Percentiles rank a stretch among this genome's conserved stretches.
Conservation (phyloP, 2,888 invertebrate species). For the Hypomecis punctinalis region DNA sequence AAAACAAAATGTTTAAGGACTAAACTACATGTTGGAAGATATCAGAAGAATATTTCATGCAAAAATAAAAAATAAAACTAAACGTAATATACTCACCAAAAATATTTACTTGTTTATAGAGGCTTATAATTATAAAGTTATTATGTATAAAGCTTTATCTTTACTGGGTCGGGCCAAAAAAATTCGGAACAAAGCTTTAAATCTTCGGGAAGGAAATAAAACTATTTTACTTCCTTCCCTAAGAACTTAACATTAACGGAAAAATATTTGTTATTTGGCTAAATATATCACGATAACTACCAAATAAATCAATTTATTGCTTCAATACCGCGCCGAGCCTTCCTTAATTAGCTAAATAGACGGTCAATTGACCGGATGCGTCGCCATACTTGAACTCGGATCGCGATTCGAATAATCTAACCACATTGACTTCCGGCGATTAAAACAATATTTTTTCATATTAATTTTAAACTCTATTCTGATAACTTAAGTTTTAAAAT, state of each 20-base stretch:
- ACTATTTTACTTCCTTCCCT: conserved; percentile 4
- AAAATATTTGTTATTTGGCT: conserved; percentile 22
- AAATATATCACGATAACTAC: conserved; percentile 28
- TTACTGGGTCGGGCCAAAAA: no score
- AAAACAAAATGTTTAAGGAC: no score
- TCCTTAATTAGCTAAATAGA: conserved; percentile 53
- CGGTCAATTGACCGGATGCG: conserved; percentile 60
- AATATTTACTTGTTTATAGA: no score
- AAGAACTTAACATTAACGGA: conserved; percentile 9
- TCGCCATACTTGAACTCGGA: conserved; percentile 71
- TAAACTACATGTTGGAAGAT: no score
- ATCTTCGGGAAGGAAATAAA: background rate
- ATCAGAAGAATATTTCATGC: no score
- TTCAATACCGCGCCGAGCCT: conserved; percentile 36
- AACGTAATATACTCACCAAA: no score
- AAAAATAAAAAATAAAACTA: no score
- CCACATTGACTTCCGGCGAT: conserved; percentile 73
- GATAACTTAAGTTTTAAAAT: conserved; percentile 48
- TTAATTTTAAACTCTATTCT: conserved; percentile 37
- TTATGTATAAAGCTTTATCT: no score
- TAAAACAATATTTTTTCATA: conserved; percentile 48
- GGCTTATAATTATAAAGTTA: no score
- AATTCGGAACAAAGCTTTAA: background rate
- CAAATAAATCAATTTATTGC: conserved; percentile 33
- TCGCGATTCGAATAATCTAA: conserved; percentile 76